Evolutionary conservation across 2,888 invertebrate species (phyloP), one percentile per base, ranked within the genome.

Genomic region (Baccha elongata): DNA sequence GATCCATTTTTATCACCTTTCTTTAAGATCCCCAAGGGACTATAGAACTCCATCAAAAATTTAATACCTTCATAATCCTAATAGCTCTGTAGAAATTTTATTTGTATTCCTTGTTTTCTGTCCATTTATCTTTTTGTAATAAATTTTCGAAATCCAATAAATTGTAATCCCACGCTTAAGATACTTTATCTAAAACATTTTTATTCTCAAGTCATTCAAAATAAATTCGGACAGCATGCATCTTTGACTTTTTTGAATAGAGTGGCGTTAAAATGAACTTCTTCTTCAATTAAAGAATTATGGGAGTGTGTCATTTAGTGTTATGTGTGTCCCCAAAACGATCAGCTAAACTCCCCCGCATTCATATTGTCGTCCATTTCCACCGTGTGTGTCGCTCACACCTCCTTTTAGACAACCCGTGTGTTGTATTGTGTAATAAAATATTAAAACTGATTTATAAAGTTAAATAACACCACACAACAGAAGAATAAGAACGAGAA

Each of bases 111-210:
- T 37, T 58, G 58, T 37, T 46, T 53, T 3, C 15, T 65, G 19
- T 44, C 5, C 40, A 35, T 60, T 58, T 75, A 60, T 81, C 71
- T 65, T 15, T 7, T 58, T 40, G 13, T 23, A 58, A 58, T 58
- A 58, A 58, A 58, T 58, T 58, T n/a, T 40, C 5, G 10, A 23
- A 26, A 68, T 35, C 23, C 46, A 67, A 75, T 71, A 75, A 71
- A 75, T 75, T 71, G n/a, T 72, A 81, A 72, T 81, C 81, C 81
- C 81, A 81, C 81, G 48, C 81, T 32, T 8, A 23, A 26, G 52
- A 81, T 81, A 60, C 48, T 26, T 44, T 67, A 81, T 81, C 81
- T 75, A 62, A 76, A 81, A 72, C 67, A 55, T 40, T 8, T 21
- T 35, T 17, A 11, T 53, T 0, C 5, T 73, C 40, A 42, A 19